Base-by-base conservation (phyloP, 2,888 invertebrate species). In the Drosophila anomalipes region DNA sequence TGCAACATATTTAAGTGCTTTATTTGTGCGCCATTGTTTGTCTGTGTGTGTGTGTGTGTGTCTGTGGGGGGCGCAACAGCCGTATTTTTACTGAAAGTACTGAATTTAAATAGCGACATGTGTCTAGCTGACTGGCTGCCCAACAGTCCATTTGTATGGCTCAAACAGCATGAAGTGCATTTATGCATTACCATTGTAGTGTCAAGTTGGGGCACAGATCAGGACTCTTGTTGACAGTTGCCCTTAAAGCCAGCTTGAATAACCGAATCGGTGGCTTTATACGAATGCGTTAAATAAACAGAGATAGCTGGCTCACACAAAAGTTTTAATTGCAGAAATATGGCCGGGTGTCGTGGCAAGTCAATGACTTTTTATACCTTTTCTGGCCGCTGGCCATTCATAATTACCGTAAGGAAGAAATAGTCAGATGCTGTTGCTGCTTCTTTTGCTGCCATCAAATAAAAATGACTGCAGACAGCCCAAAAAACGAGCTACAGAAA, bases 261-360 rank as follows among this genome's bases (percentile, higher is more conserved):
- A 79, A 79, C 61, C 62, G 59, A 33, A 65, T 81, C 63, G 28
- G 32, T 22, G 52, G 77, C 64, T 26, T 58, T 33, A 10, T 10
- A 35, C 26, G 4, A 26, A 32, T 56, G 54, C 70, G 75, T 88
- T 79, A 79, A 83, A 83, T 77, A 77, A 75, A 66, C 67, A 78
- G 41, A 68, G 83, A 86, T 86, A 83, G 39, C 77, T 77, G 52
- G 61, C 74, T 79, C 28, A 61, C 64, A 79, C 70, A 77, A 88
- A 85, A 78, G 69, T 86, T 79, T 82, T 83, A 82, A 88, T 86
- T 83, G 86, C 83, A 88, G 83, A 71, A 74, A 78, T 69, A 58
- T 57, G 61, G 39, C 4, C 16, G 28, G 41, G 0, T 14, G 39
- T 30, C 51, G 61, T 16, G 47, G 52, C 62, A 61, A 77, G 81